A percentile compares a stretch with the other conserved stretches of the same genome.
Conservation (phyloP, 2,888 invertebrate species). For the Machimus rusticus region DNA sequence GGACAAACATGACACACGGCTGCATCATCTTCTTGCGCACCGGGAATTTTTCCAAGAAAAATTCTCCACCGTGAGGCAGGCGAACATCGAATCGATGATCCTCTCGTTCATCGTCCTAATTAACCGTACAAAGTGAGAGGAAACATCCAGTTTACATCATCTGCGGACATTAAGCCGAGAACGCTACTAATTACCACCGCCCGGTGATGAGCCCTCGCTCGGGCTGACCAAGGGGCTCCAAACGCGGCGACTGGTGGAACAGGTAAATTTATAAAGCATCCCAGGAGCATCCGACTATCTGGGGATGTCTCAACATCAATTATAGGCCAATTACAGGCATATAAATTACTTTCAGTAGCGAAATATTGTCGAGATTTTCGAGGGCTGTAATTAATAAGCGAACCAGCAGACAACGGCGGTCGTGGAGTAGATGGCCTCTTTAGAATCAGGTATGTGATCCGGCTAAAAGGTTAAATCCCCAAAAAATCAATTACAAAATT, state of each 20-base stretch:
- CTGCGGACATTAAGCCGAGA: constrained; percentile 48
- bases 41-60: constrained; percentile 4
- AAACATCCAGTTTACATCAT: constrained; percentile 50
- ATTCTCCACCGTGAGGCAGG: not conserved
- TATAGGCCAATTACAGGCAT: constrained; percentile 39
- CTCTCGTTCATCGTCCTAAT: constrained; percentile 38
- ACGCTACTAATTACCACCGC: constrained; percentile 49
- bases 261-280: constrained; percentile 33
- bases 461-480: not conserved
- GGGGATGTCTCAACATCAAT: constrained; percentile 38
- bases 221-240: not conserved
- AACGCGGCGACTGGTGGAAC: not conserved
- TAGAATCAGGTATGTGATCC: not conserved
- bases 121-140: constrained; percentile 45
- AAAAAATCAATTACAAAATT: not conserved
- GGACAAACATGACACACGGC: constrained; percentile 31
- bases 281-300: constrained; percentile 15
- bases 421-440: not conserved
- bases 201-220: constrained; percentile 23
- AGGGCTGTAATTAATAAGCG: constrained; percentile 11
- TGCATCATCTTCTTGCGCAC: not conserved
- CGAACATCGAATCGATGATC: constrained; percentile 21
- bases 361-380: constrained; percentile 9
- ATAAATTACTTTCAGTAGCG: constrained; percentile 38
- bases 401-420: not conserved